A percentile compares a stretch with the other conserved stretches of the same genome.
Evolutionary conservation across 2,113 vertebrate genomes (phyloP).

Genomic region (Scolopax mira): DNA sequence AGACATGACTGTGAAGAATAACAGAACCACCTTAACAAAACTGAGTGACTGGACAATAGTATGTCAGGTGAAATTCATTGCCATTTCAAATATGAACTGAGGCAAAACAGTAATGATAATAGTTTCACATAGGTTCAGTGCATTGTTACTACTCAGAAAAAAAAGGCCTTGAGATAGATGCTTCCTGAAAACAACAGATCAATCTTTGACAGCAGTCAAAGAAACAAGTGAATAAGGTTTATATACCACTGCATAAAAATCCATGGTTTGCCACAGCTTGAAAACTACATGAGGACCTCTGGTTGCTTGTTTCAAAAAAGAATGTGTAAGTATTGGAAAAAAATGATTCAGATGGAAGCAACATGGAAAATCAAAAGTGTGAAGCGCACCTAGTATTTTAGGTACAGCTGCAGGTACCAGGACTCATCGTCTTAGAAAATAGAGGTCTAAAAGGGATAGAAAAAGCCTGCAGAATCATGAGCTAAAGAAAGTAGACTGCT

Average conservation of each 20-base stretch:
- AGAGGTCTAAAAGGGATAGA: background rate
- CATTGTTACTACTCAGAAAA: background rate
- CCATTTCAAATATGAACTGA: background rate
- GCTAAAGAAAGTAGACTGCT: background rate
- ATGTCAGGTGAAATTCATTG: background rate
- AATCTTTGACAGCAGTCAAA: background rate
- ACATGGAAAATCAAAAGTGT: background rate
- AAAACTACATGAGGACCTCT: background rate
- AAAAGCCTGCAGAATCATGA: background rate
- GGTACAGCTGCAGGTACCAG: background rate
- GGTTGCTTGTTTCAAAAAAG: background rate
- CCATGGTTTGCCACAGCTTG: background rate
- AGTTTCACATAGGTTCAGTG: background rate
- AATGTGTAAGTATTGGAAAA: background rate
- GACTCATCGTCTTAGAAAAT: background rate
- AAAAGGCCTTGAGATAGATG: background rate
- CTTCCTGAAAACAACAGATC: background rate
- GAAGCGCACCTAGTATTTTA: background rate
- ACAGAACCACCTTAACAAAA: background rate
- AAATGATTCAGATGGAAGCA: background rate
- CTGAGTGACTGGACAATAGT: background rate
- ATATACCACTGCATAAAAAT: background rate
- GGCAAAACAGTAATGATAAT: background rate
- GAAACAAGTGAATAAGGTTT: background rate
- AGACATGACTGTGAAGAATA: background rate